Percentiles rank a stretch among this genome's conserved stretches.
These are phyloP conservation scores for Ips typographus DNA, from an alignment of 1,140 invertebrate species.

Conservation along the genomic window DNA sequence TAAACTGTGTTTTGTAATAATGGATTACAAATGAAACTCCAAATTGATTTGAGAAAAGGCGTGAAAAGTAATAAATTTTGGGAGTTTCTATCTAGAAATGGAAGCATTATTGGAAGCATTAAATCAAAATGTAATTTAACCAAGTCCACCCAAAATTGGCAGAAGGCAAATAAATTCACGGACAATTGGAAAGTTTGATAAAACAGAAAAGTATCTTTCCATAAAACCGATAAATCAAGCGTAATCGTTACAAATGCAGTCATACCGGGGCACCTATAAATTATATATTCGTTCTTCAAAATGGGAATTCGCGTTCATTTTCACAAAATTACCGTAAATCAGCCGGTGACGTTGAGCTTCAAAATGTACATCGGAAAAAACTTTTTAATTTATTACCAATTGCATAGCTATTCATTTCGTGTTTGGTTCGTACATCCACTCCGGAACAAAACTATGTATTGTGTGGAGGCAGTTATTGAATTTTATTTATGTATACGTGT, in stretches of 20 bases:
- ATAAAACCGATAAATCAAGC: slow-evolving; percentile 48
- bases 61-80: too few species aligned
- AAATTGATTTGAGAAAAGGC: too few species aligned
- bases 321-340: slow-evolving; percentile 54
- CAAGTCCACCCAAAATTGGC: slow-evolving; percentile 8
- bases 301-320: slow-evolving; percentile 52
- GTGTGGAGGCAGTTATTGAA: slow-evolving; percentile 36
- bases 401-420: slow-evolving; percentile 44
- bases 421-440: slow-evolving; percentile 43
- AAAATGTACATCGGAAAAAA: slow-evolving; percentile 48
- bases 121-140: slow-evolving; percentile 24
- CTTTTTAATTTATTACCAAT: slow-evolving; percentile 48
- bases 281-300: slow-evolving; percentile 52
- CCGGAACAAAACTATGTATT: slow-evolving; percentile 36
- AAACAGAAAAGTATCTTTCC: slow-evolving; percentile 50
- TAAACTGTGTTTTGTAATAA: too few species aligned
- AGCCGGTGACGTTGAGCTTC: slow-evolving; percentile 50
- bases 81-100: too few species aligned
- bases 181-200: slow-evolving; percentile 41
- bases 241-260: slow-evolving; percentile 52
- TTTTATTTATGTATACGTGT: slow-evolving; percentile 33
- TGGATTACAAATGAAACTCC: too few species aligned
- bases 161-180: slow-evolving; percentile 33
- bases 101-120: neutral
- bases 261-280: slow-evolving; percentile 48